phyloP scores from a whole-genome alignment of 2,113 vertebrate species.

The Tamias sibiricus region DNA sequence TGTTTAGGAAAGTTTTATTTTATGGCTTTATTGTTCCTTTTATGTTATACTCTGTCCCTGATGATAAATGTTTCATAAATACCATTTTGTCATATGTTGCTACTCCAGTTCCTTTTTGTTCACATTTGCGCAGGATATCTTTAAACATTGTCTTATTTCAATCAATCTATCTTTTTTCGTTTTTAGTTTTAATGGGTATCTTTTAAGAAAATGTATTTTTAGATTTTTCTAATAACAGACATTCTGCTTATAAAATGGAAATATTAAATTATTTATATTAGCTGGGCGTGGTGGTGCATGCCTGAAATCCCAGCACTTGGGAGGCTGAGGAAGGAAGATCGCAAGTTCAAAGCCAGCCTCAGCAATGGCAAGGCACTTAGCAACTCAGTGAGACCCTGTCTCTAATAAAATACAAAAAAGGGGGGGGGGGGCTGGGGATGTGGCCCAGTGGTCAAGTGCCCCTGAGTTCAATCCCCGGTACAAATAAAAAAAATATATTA shows the following conservation, averaged over 20 bases:
- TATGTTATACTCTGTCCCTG: neutral
- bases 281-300: too few species aligned
- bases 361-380: too few species aligned
- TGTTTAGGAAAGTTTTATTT: neutral
- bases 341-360: too few species aligned
- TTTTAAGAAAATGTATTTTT: neutral
- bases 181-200: neutral
- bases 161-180: neutral
- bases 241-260: neutral
- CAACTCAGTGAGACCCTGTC: too few species aligned
- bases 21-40: neutral
- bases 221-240: neutral
- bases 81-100: neutral
- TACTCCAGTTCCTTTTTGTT: neutral
- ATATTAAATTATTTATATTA: neutral
- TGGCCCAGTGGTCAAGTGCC: too few species aligned
- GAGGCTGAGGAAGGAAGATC: too few species aligned
- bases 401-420: too few species aligned
- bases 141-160: neutral
- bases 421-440: too few species aligned
- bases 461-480: too few species aligned
- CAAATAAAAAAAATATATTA: too few species aligned
- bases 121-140: neutral
- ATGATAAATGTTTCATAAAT: neutral
- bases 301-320: too few species aligned